Evolutionary conservation across 1,140 invertebrate species (phyloP).

Genomic region (Zaprionus nigranus): DNA sequence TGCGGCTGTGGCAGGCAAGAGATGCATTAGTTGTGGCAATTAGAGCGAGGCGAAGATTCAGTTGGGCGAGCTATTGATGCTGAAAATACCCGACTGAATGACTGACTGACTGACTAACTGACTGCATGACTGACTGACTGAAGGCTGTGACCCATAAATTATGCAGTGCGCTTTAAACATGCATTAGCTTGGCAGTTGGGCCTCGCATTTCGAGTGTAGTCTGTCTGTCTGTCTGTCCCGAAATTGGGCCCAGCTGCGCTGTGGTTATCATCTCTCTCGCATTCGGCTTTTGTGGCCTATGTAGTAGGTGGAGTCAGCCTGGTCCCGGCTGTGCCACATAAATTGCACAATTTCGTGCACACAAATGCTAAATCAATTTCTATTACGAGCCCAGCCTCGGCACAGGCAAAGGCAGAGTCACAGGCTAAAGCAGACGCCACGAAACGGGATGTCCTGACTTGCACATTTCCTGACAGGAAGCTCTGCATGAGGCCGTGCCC

Average conservation of each 20-base stretch:
- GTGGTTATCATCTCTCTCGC: constrained; percentile 45
- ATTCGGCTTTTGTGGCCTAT: constrained; percentile 24
- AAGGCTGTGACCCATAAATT: constrained; percentile 57
- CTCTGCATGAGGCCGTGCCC: constrained; percentile 21
- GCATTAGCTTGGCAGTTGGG: constrained; percentile 52
- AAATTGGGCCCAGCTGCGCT: constrained; percentile 57
- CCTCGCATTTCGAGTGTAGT: not conserved
- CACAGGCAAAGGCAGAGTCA: not conserved
- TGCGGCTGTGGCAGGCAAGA: constrained; percentile 36
- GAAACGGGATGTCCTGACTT: constrained; percentile 66
- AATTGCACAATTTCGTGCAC: constrained; percentile 79
- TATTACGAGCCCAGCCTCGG: constrained; percentile 49
- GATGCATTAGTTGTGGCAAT: constrained; percentile 62
- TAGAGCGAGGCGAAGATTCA: constrained; percentile 41
- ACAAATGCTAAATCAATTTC: constrained; percentile 79
- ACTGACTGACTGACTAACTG: constrained; percentile 35
- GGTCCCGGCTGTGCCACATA: constrained; percentile 54
- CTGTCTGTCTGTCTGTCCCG: not conserved
- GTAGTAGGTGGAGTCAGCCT: not conserved
- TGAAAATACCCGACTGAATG: constrained; percentile 48
- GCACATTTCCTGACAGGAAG: constrained; percentile 69
- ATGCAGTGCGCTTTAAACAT: constrained; percentile 73
- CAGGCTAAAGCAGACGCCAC: constrained; percentile 33
- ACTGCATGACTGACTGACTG: constrained; percentile 34
- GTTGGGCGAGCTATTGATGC: constrained; percentile 43